Conservation (phyloP, 2,797 vertebrate species). For the Salarias fasciatus region DNA sequence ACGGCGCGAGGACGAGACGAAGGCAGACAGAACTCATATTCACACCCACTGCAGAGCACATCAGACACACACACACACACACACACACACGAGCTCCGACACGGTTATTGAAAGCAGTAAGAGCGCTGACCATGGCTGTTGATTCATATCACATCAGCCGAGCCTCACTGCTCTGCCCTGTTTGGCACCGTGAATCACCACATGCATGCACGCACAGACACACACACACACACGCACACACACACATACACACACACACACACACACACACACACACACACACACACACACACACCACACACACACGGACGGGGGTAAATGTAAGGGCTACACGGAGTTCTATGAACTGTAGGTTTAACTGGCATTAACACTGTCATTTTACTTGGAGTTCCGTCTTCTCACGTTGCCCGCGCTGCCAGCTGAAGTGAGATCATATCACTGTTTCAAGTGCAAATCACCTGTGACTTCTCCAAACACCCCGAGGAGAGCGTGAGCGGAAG, state of each 20-base stretch:
- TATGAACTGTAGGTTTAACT: constrained; percentile 25
- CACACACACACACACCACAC: neutral
- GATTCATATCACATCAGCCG: constrained; percentile 61
- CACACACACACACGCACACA: neutral
- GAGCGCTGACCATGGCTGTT: constrained; percentile 51
- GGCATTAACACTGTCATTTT: constrained; percentile 7
- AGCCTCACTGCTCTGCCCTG: constrained; percentile 25
- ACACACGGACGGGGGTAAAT: constrained; percentile 15
- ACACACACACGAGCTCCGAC: constrained; percentile 10
- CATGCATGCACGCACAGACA: constrained; percentile 18
- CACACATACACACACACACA: neutral
- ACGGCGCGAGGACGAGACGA: constrained; percentile 22
- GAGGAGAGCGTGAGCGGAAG: constrained; percentile 17
- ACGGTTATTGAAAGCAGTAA: constrained; percentile 46
- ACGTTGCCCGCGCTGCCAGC: neutral
- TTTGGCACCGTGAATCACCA: constrained; percentile 39
- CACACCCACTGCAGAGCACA: constrained; percentile 34
- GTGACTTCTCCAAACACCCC: constrained; percentile 2
- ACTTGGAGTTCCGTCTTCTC: neutral
- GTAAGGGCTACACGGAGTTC: constrained; percentile 47
- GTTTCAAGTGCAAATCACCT: constrained; percentile 17
- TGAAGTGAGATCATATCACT: constrained; percentile 15
- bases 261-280: constrained; percentile 3
- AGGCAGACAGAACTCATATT: constrained; percentile 38
- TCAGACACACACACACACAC: constrained; percentile 1